These are phyloP conservation scores for Phymastichus coffea DNA, from an alignment of 1,140 invertebrate genomes.

Conservation along the genomic window DNA sequence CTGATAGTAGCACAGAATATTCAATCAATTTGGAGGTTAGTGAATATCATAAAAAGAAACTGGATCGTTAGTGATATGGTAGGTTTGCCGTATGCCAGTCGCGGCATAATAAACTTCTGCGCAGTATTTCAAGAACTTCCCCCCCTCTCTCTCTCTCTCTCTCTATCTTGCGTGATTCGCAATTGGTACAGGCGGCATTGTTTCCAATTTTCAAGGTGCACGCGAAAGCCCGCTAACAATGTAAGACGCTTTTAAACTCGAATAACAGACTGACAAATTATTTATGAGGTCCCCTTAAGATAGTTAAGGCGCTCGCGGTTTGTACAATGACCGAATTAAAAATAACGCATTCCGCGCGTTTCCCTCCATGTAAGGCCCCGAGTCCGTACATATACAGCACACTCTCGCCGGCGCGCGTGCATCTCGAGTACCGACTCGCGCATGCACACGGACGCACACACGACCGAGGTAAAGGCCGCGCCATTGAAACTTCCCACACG, in stretches of 20 bases:
- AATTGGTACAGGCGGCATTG: too few relatives aligned
- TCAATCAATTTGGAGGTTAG: too few relatives aligned
- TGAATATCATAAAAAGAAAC: too few relatives aligned
- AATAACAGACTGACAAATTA: constrained; percentile 19
- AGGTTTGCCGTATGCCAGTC: too few relatives aligned
- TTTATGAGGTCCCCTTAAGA: constrained; percentile 20
- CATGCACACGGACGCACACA: neutral
- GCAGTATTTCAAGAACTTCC: too few relatives aligned
- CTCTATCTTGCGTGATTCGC: constrained; percentile 8
- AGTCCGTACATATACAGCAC: too few relatives aligned
- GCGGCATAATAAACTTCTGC: too few relatives aligned
- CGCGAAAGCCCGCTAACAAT: constrained; percentile 11
- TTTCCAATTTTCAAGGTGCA: constrained; percentile 13
- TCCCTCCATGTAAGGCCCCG: neutral
- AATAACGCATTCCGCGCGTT: constrained; percentile 15
- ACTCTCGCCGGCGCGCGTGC: too few relatives aligned
- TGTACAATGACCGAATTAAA: constrained; percentile 14
- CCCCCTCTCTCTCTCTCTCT: too few relatives aligned
- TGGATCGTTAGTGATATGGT: too few relatives aligned
- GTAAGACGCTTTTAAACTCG: neutral
- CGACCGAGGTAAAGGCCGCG: neutral
- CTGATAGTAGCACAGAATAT: too few relatives aligned
- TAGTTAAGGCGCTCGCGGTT: neutral
- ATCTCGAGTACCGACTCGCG: neutral
- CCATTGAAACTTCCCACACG: neutral